These are phyloP conservation scores for Sarcophaga variegata DNA, from an alignment of 2,888 invertebrate species.

Conservation along the genomic window DNA sequence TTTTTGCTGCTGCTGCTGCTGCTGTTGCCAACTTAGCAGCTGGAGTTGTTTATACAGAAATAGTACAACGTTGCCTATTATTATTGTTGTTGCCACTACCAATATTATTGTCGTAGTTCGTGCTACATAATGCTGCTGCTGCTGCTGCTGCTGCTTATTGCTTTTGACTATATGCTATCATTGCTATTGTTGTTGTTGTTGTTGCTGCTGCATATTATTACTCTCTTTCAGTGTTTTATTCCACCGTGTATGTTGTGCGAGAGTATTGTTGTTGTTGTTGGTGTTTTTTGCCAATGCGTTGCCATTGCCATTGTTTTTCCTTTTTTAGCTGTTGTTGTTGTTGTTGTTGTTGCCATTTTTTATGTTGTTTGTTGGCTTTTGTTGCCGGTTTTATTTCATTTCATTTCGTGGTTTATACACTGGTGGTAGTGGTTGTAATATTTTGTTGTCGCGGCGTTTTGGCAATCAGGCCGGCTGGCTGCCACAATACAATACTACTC, in stretches of 20 bases:
- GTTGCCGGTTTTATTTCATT: conserved; percentile 70
- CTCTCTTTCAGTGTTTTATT: not conserved
- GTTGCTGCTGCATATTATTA: conserved; percentile 10
- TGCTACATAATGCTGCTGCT: conserved; percentile 27
- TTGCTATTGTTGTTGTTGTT: no score
- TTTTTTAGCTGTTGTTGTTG: conserved; percentile 22
- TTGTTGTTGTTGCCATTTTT: conserved; percentile 38
- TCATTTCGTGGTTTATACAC: conserved; percentile 68
- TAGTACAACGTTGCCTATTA: not conserved
- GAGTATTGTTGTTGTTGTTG: conserved; percentile 24
- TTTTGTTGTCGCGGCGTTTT: conserved; percentile 63
- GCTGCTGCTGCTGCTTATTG: conserved; percentile 16
- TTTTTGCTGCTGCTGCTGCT: conserved; percentile 26
- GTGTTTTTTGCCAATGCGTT: conserved; percentile 30
- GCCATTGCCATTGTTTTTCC: conserved; percentile 48
- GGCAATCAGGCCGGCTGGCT: conserved; percentile 36
- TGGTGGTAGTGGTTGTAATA: conserved; percentile 69
- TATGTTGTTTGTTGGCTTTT: conserved; percentile 64
- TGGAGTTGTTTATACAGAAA: not conserved
- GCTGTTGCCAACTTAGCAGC: conserved; percentile 7
- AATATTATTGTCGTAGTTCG: conserved; percentile 31
- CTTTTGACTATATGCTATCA: no score
- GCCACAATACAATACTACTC: conserved; percentile 51
- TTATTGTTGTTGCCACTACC: conserved; percentile 15
- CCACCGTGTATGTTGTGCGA: no score